These are phyloP conservation scores for Dryobotodes eremita DNA, from an alignment of 2,888 invertebrate genomes.

Conservation along the genomic window DNA sequence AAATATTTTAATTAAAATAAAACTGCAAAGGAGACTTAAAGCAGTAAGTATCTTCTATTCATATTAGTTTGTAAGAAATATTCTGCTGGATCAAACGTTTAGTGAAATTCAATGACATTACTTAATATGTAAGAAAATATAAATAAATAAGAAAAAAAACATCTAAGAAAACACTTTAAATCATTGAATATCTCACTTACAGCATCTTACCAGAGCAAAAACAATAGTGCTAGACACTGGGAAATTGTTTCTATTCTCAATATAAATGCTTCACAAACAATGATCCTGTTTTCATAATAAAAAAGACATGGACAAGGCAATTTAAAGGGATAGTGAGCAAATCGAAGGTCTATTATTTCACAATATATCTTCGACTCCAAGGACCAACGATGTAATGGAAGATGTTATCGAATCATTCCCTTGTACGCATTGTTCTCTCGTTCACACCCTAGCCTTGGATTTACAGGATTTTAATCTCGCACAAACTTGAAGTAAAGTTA, in stretches of 20 bases:
- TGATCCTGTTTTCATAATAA: slow-evolving; percentile 20
- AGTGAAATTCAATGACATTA: neutral
- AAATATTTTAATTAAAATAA: too few species aligned
- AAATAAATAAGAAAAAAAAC: too few species aligned
- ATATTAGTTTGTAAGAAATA: neutral
- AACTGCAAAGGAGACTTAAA: neutral
- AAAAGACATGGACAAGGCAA: slow-evolving; percentile 42
- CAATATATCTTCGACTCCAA: slow-evolving; percentile 64
- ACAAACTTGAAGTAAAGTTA: neutral
- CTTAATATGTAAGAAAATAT: neutral
- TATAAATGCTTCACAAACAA: slow-evolving; percentile 3
- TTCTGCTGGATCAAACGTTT: neutral
- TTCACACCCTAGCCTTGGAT: slow-evolving; percentile 31
- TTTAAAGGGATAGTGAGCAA: slow-evolving; percentile 50
- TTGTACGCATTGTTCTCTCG: slow-evolving; percentile 34
- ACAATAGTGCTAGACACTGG: neutral
- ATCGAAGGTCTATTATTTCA: slow-evolving; percentile 59
- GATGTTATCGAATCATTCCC: slow-evolving; percentile 53
- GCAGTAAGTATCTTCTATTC: neutral
- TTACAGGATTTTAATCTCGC: slow-evolving; percentile 2
- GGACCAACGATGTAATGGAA: slow-evolving; percentile 51
- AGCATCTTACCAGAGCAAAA: neutral
- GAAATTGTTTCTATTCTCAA: neutral
- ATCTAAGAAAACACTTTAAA: neutral
- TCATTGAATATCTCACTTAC: neutral